phyloP scores from a whole-genome alignment of 2,797 vertebrate genomes.

The Macropus fuliginosus region DNA sequence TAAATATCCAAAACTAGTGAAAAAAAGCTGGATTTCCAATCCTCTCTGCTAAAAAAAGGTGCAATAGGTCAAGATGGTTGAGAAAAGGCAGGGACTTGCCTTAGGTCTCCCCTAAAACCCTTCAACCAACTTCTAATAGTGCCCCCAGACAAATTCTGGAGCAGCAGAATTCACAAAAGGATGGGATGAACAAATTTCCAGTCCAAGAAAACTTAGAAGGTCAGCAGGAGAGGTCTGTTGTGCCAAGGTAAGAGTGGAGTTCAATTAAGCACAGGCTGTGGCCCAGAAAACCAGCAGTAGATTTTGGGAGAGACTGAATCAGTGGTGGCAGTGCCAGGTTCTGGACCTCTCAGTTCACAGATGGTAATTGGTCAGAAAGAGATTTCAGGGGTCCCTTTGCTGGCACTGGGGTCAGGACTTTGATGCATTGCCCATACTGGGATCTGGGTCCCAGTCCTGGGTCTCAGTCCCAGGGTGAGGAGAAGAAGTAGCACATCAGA shows the following conservation, averaged over 20 bases:
- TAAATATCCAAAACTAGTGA: neutral
- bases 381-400: neutral
- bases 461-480: neutral
- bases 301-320: neutral
- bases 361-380: neutral
- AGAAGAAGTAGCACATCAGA: neutral
- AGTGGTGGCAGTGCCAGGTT: neutral
- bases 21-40: neutral
- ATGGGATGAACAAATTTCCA: neutral
- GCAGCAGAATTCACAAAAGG: neutral
- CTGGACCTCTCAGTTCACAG: neutral
- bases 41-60: neutral
- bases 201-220: neutral
- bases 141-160: neutral
- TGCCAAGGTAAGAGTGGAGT: neutral
- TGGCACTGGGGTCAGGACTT: neutral
- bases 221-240: neutral
- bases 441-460: too few species aligned
- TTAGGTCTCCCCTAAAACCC: neutral
- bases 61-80: neutral
- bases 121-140: neutral
- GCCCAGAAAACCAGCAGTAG: neutral
- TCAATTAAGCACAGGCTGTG: neutral
- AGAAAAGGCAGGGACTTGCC: neutral
- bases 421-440: neutral